Conservation (phyloP, 2,113 vertebrate species). For the Pavo muticus region DNA sequence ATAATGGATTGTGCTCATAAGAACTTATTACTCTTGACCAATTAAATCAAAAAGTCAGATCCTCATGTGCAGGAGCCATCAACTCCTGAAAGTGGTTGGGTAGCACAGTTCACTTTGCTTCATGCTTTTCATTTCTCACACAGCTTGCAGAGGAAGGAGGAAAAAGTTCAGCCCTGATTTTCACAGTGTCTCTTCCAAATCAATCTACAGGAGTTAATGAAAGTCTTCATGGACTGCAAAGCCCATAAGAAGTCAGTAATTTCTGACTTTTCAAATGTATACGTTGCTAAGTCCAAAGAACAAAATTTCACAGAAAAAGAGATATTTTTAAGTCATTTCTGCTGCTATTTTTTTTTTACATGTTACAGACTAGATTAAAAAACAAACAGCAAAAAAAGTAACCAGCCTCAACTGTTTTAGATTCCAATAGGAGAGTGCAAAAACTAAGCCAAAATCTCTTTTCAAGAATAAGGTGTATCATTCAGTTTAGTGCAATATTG, state of each 20-base stretch:
- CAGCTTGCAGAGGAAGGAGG: no score
- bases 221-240: not conserved
- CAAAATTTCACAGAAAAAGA: not conserved
- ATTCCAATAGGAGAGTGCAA: not conserved
- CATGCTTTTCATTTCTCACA: no score
- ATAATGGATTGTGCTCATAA: accelerated
- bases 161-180: not conserved
- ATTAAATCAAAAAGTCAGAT: not conserved
- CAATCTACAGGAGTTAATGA: not conserved
- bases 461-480: not conserved
- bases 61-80: not conserved
- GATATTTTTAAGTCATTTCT: not conserved
- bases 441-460: not conserved
- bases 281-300: not conserved
- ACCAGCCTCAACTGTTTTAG: not conserved
- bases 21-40: not conserved
- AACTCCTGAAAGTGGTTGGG: not conserved
- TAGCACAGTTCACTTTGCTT: not conserved
- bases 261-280: not conserved
- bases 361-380: not conserved
- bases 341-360: not conserved
- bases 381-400: not conserved
- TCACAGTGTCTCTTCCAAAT: not conserved
- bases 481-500: not conserved
- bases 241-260: not conserved